Base-by-base conservation (phyloP, 2,888 invertebrate species). In the Hololepta plana region DNA sequence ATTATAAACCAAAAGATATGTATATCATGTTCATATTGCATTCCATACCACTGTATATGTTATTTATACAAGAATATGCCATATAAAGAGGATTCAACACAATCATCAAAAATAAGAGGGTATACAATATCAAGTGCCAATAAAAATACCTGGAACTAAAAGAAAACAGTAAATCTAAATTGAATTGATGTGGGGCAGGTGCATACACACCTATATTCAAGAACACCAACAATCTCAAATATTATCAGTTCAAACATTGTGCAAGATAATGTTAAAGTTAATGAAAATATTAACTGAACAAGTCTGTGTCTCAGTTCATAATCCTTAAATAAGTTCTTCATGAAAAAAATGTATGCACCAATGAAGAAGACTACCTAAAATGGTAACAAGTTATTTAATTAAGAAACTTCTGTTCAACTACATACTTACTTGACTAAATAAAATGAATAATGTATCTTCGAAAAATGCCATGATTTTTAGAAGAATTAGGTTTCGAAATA, bases 221-320 rank as follows among this genome's bases (percentile, higher is more conserved):
- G 60, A 37, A 93, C 72, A 15, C 84, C 93, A 32, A 95, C 64
- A 38, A 98, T 98, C 63, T 99, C 98, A 60, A 99, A 99, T 49
- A 99, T 99, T 33, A 98, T 96, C 30, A 98, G 61, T 53, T 98
- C 96, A 56, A 98, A 99, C 90, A 98, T 91, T 2, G 93, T 90
- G 47, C 96, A 91, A 12, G 96, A 96, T 9, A 99, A 60, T 0
- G 96, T 81, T 50, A 98, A 88, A 16, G 93, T 98, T 13, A 80
- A 67, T 0, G 96, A 93, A 54, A 99, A 98, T 46, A 95, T 85
- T 3, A 96, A 60, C 52, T 96, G 88, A 2, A 98, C 93, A 31
- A 88, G 62, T 32, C 81, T 70, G 49, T 96, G 90, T 42, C 91
- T 85, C 4, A 95, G 88, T 61, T 98, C 96, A 60, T 98, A 98